Evolutionary conservation across 2,797 vertebrate genomes (phyloP).

Genomic region (Myoxocephalus aenaeus): DNA sequence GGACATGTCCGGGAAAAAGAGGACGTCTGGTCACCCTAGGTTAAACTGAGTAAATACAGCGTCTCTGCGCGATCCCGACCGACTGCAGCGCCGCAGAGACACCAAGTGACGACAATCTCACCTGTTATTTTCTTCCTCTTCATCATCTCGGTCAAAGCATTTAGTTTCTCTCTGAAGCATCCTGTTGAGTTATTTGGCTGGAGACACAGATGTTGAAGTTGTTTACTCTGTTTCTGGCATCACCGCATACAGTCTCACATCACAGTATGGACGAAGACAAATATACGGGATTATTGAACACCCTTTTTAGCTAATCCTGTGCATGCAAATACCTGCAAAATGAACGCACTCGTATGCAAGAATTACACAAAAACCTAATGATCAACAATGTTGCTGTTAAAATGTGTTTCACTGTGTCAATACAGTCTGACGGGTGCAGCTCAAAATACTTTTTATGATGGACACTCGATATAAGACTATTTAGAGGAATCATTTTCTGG

Average conservation of each 20-base stretch:
- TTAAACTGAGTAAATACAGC: slow-evolving; percentile 31
- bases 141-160: slow-evolving; percentile 14
- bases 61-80: slow-evolving; percentile 2
- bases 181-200: slow-evolving; percentile 18
- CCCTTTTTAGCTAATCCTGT: background rate
- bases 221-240: background rate
- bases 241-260: background rate
- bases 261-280: background rate
- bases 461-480: slow-evolving; percentile 75
- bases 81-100: slow-evolving; percentile 27
- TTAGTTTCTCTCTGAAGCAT: slow-evolving; percentile 17
- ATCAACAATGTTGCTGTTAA: background rate
- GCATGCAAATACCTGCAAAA: background rate
- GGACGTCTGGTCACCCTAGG: no score
- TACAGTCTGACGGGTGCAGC: background rate
- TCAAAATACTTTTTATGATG: slow-evolving; percentile 36
- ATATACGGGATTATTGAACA: background rate
- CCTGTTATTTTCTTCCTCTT: background rate
- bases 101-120: background rate
- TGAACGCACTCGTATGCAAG: background rate
- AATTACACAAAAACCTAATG: background rate
- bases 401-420: background rate
- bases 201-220: background rate
- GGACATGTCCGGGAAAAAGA: no score
- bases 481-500: slow-evolving; percentile 75